Evolutionary conservation across 2,888 invertebrate species (phyloP), one percentile per base, ranked within the genome.

Genomic region (Aquatica leii): DNA sequence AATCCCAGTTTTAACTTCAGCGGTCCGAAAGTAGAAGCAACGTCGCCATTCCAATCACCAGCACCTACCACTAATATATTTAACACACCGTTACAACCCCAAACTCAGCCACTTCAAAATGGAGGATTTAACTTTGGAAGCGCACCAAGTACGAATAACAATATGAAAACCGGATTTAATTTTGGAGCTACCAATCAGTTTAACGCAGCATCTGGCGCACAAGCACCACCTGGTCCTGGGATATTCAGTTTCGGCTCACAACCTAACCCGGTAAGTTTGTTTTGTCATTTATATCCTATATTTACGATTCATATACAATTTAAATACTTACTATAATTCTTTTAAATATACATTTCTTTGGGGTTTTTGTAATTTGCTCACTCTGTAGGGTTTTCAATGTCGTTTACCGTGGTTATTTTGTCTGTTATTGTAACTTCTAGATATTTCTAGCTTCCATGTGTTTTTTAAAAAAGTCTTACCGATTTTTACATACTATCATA

Each of bases 181-280:
- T 82, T 82, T 69, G 79, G 79, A 11, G 14, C 52, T 17, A 34
- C 52, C 2, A 18, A 34, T 9, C 52, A 52, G 17, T 62, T 57
- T 40, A 35, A 62, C 6, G 52, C 43, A 4, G 49, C 46, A 35
- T 40, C 60, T 14, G 37, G 35, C 15, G 57, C 50, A 14, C 54
- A 59, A 52, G 48, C 61, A 24, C 59, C 56, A 12, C 48, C 62
- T 58, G 50, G 58, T n/a, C 66, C 78, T 57, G 63, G 70, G 9
- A 77, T 78, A 57, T 82, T 78, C 59, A 79, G 76, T 60, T 82
- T 81, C 57, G 80, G 78, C 71, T 69, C 77, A 49, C 60, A 54
- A 46, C 49, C 65, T 37, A 66, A 61, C 53, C 55, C 71, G 64
- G 77, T 76, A 72, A 70, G 74, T 71, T 35, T n/a, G n/a, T n/a